These are phyloP conservation scores for Chelonoidis abingdonii DNA, from an alignment of 2,113 vertebrate species.

Conservation along the genomic window DNA sequence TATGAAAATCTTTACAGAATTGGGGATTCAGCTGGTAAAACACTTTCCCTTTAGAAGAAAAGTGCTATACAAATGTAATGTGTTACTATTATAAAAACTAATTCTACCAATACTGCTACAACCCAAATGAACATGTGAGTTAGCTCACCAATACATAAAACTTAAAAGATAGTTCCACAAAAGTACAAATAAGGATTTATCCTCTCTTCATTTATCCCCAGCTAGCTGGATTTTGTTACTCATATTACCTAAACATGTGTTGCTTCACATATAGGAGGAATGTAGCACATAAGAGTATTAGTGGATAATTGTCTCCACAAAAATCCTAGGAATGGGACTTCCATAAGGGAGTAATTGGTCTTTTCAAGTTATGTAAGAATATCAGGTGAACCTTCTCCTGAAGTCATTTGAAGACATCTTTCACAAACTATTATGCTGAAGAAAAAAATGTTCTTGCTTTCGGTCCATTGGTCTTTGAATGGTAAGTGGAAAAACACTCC, in stretches of 20 bases:
- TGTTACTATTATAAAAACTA: background rate
- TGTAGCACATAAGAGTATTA: background rate
- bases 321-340: background rate
- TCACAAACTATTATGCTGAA: background rate
- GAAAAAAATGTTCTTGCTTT: background rate
- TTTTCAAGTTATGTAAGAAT: background rate
- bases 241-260: background rate
- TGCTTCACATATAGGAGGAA: background rate
- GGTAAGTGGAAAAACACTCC: background rate
- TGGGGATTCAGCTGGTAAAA: background rate
- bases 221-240: background rate
- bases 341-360: background rate
- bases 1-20: fast-evolving
- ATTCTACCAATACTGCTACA: background rate
- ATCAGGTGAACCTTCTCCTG: fast-evolving
- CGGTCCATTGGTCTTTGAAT: background rate
- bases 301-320: background rate
- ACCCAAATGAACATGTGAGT: background rate
- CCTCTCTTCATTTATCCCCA: background rate
- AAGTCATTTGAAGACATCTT: background rate
- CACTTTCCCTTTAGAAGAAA: background rate
- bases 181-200: constrained; percentile 10
- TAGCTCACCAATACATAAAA: background rate
- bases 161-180: constrained; percentile 16
- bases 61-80: fast-evolving